Base-by-base conservation (phyloP, 2,797 vertebrate species). In the Microctenopoma steveboyesi region DNA sequence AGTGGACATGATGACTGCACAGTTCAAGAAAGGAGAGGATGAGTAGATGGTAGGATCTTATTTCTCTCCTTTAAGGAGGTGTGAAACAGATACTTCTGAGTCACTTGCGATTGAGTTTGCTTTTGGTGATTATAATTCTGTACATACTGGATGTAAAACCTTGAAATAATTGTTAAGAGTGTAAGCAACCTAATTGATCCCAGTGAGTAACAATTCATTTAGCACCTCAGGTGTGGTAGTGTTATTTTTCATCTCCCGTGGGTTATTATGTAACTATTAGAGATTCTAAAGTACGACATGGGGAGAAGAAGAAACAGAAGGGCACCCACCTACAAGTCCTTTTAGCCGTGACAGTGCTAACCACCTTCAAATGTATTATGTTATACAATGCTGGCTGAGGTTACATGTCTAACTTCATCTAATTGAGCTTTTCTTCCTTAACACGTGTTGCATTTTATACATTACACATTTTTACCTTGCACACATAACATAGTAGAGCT, bases 141-240 rank as follows among this genome's bases (percentile, higher is more conserved):
- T 63, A 46, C 5, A 51, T 35, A 5, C 56, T 65, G 46, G 49
- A 49, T 37, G 9, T 42, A 55, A 82, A 76, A 30, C 28, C 28
- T 30, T 30, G 4, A 30, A 30, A 30, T 30, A 30, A 30, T 30
- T 30, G 28, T 3, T 30, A 30, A 30, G 28, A 30, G 28, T 30
- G 28, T 30, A 30, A 30, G 28, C 28, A 30, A 49, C 48, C 15
- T 88, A 87, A 91, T 86, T 86, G 63, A 77, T 83, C 85, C 84
- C 82, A 65, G 45, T 52, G 80, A 66, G 89, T 64, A 84, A 66
- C 37, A 77, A 76, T 61, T 82, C 55, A 85, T 76, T 86, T 71
- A 72, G 59, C 82, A 83, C 68, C 81, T 79, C 65, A 65, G 62
- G 63, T 55, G 49, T 18, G 37, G 39, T 69, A 66, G 51, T 74